These are phyloP conservation scores for Tapera naevia DNA, from an alignment of 2,797 vertebrate species.

Conservation along the genomic window DNA sequence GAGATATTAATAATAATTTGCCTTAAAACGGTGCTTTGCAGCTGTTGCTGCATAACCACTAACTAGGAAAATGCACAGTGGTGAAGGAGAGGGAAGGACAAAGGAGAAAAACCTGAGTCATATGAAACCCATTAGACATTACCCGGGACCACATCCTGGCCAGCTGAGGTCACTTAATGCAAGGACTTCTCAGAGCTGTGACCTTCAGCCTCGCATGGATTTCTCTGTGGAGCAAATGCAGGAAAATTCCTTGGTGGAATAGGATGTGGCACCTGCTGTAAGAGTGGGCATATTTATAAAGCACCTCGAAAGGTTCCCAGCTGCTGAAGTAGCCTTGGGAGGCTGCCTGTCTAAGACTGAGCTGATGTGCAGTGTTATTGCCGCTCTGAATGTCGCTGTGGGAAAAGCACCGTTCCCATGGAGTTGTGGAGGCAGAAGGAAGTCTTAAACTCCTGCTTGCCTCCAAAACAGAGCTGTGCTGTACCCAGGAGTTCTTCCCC, in stretches of 20 bases:
- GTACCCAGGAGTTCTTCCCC: not conserved
- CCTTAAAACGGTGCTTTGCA: not conserved
- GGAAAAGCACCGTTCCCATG: not conserved
- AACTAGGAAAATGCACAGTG: not conserved
- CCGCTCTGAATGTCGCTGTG: not conserved
- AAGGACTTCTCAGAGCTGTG: not conserved
- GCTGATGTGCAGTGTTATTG: fast-evolving
- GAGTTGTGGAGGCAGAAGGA: not conserved
- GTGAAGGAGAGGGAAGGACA: slow-evolving; percentile 57
- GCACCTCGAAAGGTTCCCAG: not conserved
- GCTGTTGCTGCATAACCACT: slow-evolving; percentile 25
- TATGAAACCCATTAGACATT: slow-evolving; percentile 13
- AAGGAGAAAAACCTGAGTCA: slow-evolving; percentile 58
- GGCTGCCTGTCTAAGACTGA: not conserved
- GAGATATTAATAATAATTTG: not conserved
- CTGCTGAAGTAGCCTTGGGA: not conserved
- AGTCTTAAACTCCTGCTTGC: not conserved
- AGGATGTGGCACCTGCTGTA: not conserved
- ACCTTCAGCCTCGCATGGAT: not conserved
- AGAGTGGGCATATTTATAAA: not conserved
- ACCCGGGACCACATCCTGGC: slow-evolving; percentile 20
- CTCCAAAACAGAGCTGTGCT: not conserved
- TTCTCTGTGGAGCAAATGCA: not conserved
- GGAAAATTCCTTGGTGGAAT: not conserved
- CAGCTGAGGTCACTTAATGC: not conserved